phyloP scores from a whole-genome alignment of 2,113 vertebrate species.

The Struthio camelus region DNA sequence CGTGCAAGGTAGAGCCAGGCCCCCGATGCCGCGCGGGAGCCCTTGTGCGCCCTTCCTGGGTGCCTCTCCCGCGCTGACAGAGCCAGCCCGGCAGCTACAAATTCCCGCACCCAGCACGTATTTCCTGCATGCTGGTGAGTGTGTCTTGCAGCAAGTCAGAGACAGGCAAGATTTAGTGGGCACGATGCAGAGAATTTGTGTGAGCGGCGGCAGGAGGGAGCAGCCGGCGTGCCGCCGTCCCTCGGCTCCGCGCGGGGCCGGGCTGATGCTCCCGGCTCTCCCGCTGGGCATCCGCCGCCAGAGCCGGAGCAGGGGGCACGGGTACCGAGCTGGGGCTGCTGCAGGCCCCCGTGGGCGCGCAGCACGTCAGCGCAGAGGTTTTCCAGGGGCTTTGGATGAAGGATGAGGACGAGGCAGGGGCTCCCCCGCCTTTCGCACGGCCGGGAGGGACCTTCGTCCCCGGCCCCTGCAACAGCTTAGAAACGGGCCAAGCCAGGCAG shows the following conservation, averaged over 20 bases:
- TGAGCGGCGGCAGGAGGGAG: not conserved
- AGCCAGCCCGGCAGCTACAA: not conserved
- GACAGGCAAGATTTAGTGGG: not conserved
- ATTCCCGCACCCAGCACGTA: not conserved
- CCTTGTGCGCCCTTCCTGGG: not conserved
- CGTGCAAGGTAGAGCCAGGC: not conserved
- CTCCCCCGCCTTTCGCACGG: not conserved
- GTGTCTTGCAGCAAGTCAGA: not conserved
- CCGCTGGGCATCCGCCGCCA: no score
- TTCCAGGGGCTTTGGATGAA: accelerated
- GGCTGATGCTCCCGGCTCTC: no score
- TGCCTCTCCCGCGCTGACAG: accelerated
- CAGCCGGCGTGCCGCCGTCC: not conserved
- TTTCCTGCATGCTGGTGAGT: not conserved
- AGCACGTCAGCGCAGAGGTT: not conserved
- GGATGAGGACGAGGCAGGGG: accelerated
- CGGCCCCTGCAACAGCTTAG: not conserved
- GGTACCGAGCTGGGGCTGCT: no score
- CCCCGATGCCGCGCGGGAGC: not conserved
- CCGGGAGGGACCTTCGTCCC: not conserved
- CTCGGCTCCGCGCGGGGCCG: no score
- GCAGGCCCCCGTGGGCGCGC: not conserved
- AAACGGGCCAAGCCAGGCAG: accelerated
- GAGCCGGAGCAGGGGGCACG: no score
- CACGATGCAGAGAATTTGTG: not conserved